These are phyloP conservation scores for Drosophila fulvimacula DNA, from an alignment of 2,888 invertebrate genomes.

Conservation along the genomic window DNA sequence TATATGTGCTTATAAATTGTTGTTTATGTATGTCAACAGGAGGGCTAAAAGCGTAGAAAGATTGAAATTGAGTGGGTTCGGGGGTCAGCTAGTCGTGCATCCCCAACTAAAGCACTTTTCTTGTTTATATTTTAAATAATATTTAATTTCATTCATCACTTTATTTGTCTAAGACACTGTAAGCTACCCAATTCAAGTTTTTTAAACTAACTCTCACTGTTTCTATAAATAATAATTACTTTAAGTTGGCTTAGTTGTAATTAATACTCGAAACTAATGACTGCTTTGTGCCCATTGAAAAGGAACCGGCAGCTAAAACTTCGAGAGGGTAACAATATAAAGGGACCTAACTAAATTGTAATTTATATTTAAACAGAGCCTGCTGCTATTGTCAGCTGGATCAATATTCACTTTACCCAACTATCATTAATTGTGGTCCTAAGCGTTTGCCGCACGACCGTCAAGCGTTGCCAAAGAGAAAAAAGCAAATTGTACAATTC, in stretches of 20 bases:
- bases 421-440: constrained; percentile 21
- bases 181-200: neutral
- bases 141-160: too few species aligned
- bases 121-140: too few species aligned
- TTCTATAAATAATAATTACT: neutral
- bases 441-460: constrained; percentile 7
- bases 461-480: neutral
- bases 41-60: neutral
- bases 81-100: neutral
- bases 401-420: constrained; percentile 9
- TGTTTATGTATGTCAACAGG: neutral
- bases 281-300: neutral
- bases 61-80: neutral
- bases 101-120: neutral
- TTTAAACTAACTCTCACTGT: neutral
- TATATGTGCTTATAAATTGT: too few species aligned
- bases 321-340: neutral
- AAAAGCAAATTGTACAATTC: constrained; percentile 47
- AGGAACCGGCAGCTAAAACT: neutral
- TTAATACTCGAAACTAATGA: neutral
- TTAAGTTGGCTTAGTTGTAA: neutral
- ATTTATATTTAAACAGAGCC: neutral
- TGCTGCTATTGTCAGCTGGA: constrained; percentile 1
- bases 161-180: too few species aligned
- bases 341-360: neutral